Evolutionary conservation across 1,140 invertebrate species (phyloP), one percentile per base, ranked within the genome.

Genomic region (honey bee (Apis mellifera)): DNA sequence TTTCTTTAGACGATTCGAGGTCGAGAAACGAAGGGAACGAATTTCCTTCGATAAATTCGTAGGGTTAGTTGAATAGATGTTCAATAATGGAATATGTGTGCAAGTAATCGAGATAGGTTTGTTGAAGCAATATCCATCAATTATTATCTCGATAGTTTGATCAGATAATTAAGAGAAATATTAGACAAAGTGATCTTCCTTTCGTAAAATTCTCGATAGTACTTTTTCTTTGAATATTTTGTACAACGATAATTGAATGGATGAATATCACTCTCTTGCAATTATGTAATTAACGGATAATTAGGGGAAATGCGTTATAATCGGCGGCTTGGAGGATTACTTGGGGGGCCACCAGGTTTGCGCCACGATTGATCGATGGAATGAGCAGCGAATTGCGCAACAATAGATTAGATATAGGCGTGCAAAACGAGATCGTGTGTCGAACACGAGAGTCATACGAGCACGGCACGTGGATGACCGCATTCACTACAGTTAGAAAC

Each of bases 21-120:
- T 52, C 68, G 32, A 75, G 50, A 75, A 81, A 81, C 74, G 74
- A 66, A 57, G 17, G n/a, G n/a, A 13, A 15, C 13, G 23, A 32
- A 32, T 32, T 32, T 32, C 26, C 26, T 32, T 32, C 26, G 26
- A 32, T 32, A 32, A 32, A 32, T 32, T n/a, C n/a, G n/a, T n/a
- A n/a, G n/a, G n/a, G n/a, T n/a, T n/a, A n/a, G n/a, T n/a, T n/a
- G n/a, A n/a, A n/a, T n/a, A n/a, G n/a, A n/a, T n/a, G n/a, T n/a
- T n/a, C n/a, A n/a, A n/a, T n/a, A n/a, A n/a, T n/a, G n/a, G n/a
- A n/a, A n/a, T 32, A 32, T 32, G 2, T 3, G 32, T 26, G 26
- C 26, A 32, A 2, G 32, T 32, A 32, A 32, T 32, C 32, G 32
- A 3, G 32, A 32, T 32, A 32, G 4, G 32, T 32, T 32, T 32